Conservation (phyloP, 2,888 invertebrate genomes). For the Nomada hirtipes region DNA sequence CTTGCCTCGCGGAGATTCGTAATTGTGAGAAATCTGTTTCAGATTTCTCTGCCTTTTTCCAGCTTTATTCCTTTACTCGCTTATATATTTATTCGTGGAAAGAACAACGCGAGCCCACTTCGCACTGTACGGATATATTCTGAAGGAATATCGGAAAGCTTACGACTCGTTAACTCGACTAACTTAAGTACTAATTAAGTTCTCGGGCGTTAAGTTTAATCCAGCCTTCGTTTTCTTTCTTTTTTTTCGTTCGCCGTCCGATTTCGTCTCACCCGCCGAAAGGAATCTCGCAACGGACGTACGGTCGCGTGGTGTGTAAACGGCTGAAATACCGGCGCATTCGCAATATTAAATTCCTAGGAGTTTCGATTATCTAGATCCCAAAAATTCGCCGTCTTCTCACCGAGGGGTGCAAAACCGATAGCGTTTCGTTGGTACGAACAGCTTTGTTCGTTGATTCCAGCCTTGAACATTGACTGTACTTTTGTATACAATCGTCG, state of each 20-base stretch:
- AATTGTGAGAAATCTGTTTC: background rate
- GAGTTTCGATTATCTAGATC: background rate
- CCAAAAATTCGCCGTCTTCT: constrained; percentile 20
- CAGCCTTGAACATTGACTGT: too few species aligned
- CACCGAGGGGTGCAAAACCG: constrained; percentile 21
- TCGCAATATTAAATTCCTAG: constrained; percentile 71
- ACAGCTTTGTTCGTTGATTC: too few species aligned
- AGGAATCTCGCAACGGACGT: background rate
- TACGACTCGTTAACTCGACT: constrained; percentile 45
- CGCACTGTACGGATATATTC: constrained; percentile 23
- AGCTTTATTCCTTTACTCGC: background rate
- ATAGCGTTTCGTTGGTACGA: too few species aligned
- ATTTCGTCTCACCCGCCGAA: constrained; percentile 20
- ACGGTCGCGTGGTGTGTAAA: constrained; percentile 14
- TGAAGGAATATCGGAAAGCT: constrained; percentile 44
- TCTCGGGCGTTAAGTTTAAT: constrained; percentile 39
- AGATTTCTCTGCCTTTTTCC: background rate
- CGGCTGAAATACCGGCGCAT: constrained; percentile 70
- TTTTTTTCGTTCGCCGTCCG: constrained; percentile 20
- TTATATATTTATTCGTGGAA: constrained; percentile 3
- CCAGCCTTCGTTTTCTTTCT: constrained; percentile 22
- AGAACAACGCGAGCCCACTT: constrained; percentile 36
- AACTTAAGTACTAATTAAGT: constrained; percentile 60
- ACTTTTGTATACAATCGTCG: too few species aligned
- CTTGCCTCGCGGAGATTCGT: background rate